Evolutionary conservation across 1,140 invertebrate species (phyloP).

Genomic region (Drosophila carrolli): DNA sequence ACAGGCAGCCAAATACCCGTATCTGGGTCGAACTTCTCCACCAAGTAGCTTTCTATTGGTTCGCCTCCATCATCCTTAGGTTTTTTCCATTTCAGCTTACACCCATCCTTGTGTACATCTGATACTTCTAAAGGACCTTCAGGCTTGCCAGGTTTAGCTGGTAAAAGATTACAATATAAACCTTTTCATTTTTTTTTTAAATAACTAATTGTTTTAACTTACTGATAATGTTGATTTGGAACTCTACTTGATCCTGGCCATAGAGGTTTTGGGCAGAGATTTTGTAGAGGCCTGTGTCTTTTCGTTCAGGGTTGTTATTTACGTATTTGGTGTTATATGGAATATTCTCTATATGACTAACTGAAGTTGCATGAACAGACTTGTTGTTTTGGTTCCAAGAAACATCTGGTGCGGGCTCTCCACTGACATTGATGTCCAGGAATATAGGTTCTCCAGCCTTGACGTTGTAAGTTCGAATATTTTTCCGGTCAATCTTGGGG

Average conservation of each 20-base stretch:
- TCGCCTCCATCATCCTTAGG: slow-evolving; percentile 99
- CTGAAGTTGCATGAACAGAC: slow-evolving; percentile 86
- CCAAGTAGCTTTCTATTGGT: slow-evolving; percentile 96
- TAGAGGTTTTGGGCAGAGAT: slow-evolving; percentile 94
- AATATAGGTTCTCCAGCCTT: slow-evolving; percentile 96
- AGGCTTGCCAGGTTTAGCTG: slow-evolving; percentile 95
- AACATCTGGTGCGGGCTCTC: slow-evolving; percentile 96
- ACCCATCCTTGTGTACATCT: slow-evolving; percentile 97
- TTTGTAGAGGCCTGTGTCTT: slow-evolving; percentile 94
- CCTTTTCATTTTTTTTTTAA: slow-evolving; percentile 4
- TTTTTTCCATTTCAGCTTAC: slow-evolving; percentile 98
- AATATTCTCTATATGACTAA: slow-evolving; percentile 91
- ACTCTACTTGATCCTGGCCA: slow-evolving; percentile 94
- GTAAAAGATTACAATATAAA: slow-evolving; percentile 28
- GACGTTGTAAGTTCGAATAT: slow-evolving; percentile 92
- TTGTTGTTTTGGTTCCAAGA: slow-evolving; percentile 88
- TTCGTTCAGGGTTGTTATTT: slow-evolving; percentile 92
- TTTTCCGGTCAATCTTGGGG: slow-evolving; percentile 96
- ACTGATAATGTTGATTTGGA: slow-evolving; percentile 96
- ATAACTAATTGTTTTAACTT: slow-evolving; percentile 82
- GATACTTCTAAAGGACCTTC: slow-evolving; percentile 98
- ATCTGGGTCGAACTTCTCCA: slow-evolving; percentile 98
- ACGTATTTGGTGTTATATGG: slow-evolving; percentile 95
- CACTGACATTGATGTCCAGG: slow-evolving; percentile 96
- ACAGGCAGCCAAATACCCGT: slow-evolving; percentile 96